Evolutionary conservation across 2,888 invertebrate genomes (phyloP), one percentile per base, ranked within the genome.

Genomic region (Drosophila sordidula): DNA sequence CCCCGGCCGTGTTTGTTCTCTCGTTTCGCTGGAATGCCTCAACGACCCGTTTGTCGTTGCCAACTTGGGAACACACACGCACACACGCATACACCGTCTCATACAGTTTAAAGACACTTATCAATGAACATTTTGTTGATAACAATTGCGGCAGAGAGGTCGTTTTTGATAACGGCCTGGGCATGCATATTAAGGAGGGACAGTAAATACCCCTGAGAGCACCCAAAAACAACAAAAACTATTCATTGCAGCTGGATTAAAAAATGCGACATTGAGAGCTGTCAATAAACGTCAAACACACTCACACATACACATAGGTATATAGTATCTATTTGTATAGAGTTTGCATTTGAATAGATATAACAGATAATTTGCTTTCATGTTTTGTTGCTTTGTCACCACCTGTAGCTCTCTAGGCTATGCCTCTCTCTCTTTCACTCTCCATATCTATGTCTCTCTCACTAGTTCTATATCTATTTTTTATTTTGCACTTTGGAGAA

Each of bases 101-200:
- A 16, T 36, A 54, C 2, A 12, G 34, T 14, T 57, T 26, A 44
- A 56, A 62, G 8, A 58, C 55, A 81, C 82, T 82, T 82, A 85
- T 82, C 82, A 85, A 85, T 80, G 82, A 70, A 82, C 57, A 52
- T 57, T 41, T 62, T 67, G 70, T 67, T 78, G 86, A 86, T 83
- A 86, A 80, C 73, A 75, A 75, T 67, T 65, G 63, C 59, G 12
- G 18, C 4, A 38, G 32, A 61, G 59, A 57, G 73, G 51, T 67
- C 66, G 66, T 51, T n/a, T n/a, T n/a, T 65, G 69, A 78, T 76
- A 73, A 57, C 44, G 26, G 46, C 39, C 14, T 11, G 3, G 11
- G 4, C 12, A 29, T 29, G 6, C 6, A 29, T 29, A 9, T 9
- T 29, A 29, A 2, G 9, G 29, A 29, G 29, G 47, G 6, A 18